These are phyloP conservation scores for Sapajus apella DNA, from an alignment of 2,113 vertebrate species.

Conservation along the genomic window DNA sequence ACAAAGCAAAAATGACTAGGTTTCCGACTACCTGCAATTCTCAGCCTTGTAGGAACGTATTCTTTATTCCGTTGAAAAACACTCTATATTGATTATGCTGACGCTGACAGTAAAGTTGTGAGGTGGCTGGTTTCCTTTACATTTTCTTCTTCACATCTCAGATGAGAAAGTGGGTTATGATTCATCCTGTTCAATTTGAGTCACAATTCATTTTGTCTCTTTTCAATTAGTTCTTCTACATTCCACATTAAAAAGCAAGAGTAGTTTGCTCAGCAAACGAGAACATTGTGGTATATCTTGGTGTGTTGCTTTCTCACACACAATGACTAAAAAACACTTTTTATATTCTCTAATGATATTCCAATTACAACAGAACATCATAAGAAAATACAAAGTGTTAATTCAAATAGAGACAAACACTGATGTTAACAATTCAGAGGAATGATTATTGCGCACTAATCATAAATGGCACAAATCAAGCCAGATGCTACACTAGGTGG, in stretches of 20 bases:
- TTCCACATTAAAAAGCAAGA: slow-evolving; percentile 82
- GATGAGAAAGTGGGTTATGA: slow-evolving; percentile 87
- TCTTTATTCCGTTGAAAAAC: slow-evolving; percentile 72
- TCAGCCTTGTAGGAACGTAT: slow-evolving; percentile 71
- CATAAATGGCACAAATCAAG: slow-evolving; percentile 48
- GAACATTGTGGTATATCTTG: slow-evolving; percentile 70
- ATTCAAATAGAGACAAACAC: slow-evolving; percentile 68
- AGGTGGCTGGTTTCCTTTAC: slow-evolving; percentile 66
- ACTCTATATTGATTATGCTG: slow-evolving; percentile 81
- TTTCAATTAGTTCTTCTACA: slow-evolving; percentile 78
- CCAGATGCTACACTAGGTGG: background rate
- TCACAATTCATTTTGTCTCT: slow-evolving; percentile 83
- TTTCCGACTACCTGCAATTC: slow-evolving; percentile 71
- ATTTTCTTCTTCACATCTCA: slow-evolving; percentile 69
- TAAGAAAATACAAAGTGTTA: slow-evolving; percentile 63
- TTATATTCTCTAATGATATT: slow-evolving; percentile 69
- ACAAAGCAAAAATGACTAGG: slow-evolving; percentile 53
- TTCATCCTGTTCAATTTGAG: slow-evolving; percentile 84
- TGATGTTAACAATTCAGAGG: slow-evolving; percentile 54
- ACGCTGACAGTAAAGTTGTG: slow-evolving; percentile 75
- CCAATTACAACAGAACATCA: slow-evolving; percentile 73
- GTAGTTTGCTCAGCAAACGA: slow-evolving; percentile 82
- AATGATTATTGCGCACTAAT: slow-evolving; percentile 41
- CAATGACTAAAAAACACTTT: slow-evolving; percentile 69
- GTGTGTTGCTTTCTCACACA: slow-evolving; percentile 80